phyloP scores from a whole-genome alignment of 2,113 vertebrate species.

The Capricornis sumatraensis region DNA sequence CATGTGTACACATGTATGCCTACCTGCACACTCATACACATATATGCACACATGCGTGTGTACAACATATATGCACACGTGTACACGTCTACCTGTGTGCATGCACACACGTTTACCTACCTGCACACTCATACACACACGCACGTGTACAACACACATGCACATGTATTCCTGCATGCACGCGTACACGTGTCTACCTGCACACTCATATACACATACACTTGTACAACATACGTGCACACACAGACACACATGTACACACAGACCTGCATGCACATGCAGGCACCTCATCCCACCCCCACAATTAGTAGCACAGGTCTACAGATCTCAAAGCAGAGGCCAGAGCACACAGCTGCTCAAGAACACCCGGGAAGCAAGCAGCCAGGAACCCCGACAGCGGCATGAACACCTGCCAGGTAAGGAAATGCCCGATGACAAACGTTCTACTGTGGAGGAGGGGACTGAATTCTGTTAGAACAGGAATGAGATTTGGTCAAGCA shows the following conservation, averaged over 20 bases:
- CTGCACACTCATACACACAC: background rate
- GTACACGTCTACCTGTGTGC: background rate
- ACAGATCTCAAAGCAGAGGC: background rate
- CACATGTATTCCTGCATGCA: background rate
- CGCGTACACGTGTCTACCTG: too few relatives aligned
- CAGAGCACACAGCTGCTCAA: too few relatives aligned
- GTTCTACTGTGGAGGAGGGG: background rate
- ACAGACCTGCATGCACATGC: accelerated
- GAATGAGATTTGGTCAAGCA: background rate
- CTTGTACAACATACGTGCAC: too few relatives aligned
- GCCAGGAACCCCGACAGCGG: accelerated
- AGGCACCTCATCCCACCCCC: background rate
- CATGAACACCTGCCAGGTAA: accelerated
- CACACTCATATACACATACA: background rate
- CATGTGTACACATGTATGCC: too few relatives aligned
- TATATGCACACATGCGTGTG: too few relatives aligned
- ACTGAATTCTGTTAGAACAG: background rate
- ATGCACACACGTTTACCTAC: background rate
- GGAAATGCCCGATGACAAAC: accelerated
- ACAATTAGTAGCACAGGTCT: background rate
- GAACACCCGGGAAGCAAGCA: background rate
- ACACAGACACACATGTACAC: background rate
- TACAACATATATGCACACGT: too few relatives aligned
- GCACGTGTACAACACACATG: background rate
- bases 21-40: too few relatives aligned